These are phyloP conservation scores for Ctenochaetus hawaiiensis DNA, from an alignment of 2,797 vertebrate species.

Conservation along the genomic window DNA sequence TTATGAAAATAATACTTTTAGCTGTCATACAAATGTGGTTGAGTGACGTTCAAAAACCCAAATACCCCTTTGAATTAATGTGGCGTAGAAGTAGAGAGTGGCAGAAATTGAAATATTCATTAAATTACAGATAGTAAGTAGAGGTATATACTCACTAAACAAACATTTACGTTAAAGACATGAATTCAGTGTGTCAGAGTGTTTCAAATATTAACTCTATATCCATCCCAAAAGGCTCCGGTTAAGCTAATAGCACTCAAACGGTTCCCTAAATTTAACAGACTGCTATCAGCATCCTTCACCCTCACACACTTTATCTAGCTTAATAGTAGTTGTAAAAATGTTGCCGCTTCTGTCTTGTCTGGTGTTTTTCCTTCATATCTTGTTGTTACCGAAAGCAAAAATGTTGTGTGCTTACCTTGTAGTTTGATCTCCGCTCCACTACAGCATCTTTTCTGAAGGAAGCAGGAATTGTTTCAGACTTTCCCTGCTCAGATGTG, in stretches of 20 bases:
- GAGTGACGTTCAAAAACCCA: not conserved
- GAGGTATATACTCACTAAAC: not conserved
- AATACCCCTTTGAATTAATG: no score
- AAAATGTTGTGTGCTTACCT: slow-evolving; percentile 44
- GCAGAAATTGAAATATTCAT: not conserved
- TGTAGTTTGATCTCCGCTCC: slow-evolving; percentile 14
- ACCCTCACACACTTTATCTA: not conserved
- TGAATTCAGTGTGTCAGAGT: not conserved
- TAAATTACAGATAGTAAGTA: not conserved
- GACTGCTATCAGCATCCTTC: not conserved
- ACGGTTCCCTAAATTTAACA: not conserved
- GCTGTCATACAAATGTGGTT: not conserved
- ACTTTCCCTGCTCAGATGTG: slow-evolving; percentile 67
- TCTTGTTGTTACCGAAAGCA: not conserved
- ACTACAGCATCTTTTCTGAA: slow-evolving; percentile 53
- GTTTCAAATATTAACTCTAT: not conserved
- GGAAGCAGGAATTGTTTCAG: slow-evolving; percentile 6
- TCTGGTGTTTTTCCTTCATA: not conserved
- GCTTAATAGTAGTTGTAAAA: no score
- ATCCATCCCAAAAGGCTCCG: not conserved
- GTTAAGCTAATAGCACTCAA: not conserved
- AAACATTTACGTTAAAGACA: not conserved
- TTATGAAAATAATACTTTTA: not conserved
- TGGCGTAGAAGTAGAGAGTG: not conserved
- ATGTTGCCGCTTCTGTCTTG: accelerated